Evolutionary conservation across 2,113 vertebrate species (phyloP).

Genomic region (Xyliphius kryptos): DNA sequence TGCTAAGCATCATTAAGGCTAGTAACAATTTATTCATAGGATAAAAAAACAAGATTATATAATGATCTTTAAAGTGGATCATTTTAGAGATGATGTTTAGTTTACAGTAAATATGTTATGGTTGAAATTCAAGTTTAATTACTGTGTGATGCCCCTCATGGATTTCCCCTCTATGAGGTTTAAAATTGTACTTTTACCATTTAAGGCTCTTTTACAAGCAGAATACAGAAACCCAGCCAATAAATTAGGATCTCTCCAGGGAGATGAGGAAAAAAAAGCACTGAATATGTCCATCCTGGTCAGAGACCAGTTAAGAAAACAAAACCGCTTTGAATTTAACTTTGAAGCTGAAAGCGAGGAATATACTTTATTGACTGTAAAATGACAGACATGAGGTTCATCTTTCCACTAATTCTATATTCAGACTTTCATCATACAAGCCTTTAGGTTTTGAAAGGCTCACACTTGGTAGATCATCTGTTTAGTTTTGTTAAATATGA

Average conservation of each 20-base stretch:
- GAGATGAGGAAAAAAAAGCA: slow-evolving; percentile 56
- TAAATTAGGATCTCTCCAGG: slow-evolving; percentile 61
- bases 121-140: background rate
- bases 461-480: no score
- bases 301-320: slow-evolving; percentile 57
- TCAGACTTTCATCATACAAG: no score
- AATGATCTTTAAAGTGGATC: no score
- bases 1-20: no score
- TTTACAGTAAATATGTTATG: no score
- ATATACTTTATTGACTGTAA: background rate
- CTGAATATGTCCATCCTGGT: slow-evolving; percentile 52
- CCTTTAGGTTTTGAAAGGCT: no score
- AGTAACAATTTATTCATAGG: no score
- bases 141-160: background rate
- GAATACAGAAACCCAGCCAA: slow-evolving; percentile 52
- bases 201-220: slow-evolving; percentile 61
- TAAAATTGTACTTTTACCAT: slow-evolving; percentile 55
- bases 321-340: slow-evolving; percentile 22
- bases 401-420: no score
- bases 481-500: no score
- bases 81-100: no score
- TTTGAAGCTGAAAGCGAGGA: slow-evolving; percentile 12
- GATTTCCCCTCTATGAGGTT: slow-evolving; percentile 1
- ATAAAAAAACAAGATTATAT: no score
- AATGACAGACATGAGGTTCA: background rate